Evolutionary conservation across 1,140 invertebrate species (phyloP), one percentile per base, ranked within the genome.

Genomic region (Solenopsis fugax): DNA sequence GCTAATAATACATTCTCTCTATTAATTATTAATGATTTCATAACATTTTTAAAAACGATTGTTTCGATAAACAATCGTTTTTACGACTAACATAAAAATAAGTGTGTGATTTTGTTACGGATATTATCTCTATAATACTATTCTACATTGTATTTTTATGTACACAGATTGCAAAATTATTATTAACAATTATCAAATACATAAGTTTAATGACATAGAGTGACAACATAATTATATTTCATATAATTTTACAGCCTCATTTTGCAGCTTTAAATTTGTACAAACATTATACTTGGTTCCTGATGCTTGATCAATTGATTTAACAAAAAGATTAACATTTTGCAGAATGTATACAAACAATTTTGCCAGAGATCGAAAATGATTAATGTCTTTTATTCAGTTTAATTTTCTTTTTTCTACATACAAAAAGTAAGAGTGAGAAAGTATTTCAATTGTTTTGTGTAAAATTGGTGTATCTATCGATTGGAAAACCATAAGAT

Each of bases 261-360:
- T 37, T 1, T 80, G n/a, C 21, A 10, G 24, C n/a, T 69, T 80
- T 10, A 37, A 80, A 69, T 7, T 80, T 52, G 18, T 37, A 6
- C 4, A 60, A 62, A 29, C 29, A 60, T 60, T 16, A 60, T n/a
- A 12, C 41, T 48, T 24, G 9, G 24, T 18, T 77, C 9, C 10
- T 48, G 48, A 60, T 62, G 18, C 60, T 45, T 60, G 56, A 60
- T 45, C 37, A 76, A 10, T 9, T 41, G 7, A 45, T 77, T 77
- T 48, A 10, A 77, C 9, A 77, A 77, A 48, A 6, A 77, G 16
- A 24, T 76, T 41, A 60, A 34, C 7, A 18, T 52, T 29, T 52
- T 52, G 52, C 13, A 67, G 21, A 72, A 50, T 34, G 24, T 29
- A n/a, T n/a, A 34, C 6, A 4, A 54, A 54, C 13, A 13, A 16